Evolutionary conservation across 2,888 invertebrate species (phyloP).

Genomic region (Apodemia mormo): DNA sequence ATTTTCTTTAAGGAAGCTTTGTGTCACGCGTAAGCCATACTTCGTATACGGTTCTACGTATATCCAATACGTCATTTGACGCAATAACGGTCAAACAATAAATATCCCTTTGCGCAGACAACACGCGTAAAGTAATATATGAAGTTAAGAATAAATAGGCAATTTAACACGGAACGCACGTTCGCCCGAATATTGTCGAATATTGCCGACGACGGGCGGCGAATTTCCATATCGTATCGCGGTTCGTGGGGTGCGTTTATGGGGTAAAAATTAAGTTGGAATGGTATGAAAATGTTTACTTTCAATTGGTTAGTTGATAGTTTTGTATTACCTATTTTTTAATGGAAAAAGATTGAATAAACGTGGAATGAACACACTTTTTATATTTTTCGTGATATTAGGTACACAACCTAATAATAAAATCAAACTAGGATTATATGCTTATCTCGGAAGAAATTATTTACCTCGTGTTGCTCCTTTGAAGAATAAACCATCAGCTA

Average conservation of each 20-base stretch:
- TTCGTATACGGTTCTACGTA: constrained; percentile 67
- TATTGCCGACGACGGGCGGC: constrained; percentile 72
- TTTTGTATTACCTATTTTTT: constrained; percentile 22
- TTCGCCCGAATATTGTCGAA: constrained; percentile 78
- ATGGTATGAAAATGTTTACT: constrained; percentile 63
- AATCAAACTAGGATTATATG: no score
- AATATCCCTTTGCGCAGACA: constrained; percentile 81
- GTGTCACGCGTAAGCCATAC: constrained; percentile 60
- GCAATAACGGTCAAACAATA: constrained; percentile 81
- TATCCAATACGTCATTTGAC: constrained; percentile 78
- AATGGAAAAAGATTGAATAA: background rate
- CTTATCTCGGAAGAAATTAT: no score
- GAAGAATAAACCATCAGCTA: no score
- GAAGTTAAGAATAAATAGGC: constrained; percentile 83
- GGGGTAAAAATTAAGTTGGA: constrained; percentile 80
- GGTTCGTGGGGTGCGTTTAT: constrained; percentile 78
- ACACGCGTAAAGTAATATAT: constrained; percentile 82
- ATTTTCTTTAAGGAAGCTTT: constrained; percentile 9
- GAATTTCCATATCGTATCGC: constrained; percentile 80
- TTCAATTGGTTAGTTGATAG: constrained; percentile 58
- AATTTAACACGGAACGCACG: constrained; percentile 79
- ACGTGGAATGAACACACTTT: background rate
- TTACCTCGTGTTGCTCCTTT: no score
- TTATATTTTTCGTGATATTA: background rate
- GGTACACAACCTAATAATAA: no score